These are phyloP conservation scores for Eupithecia pulchellata DNA, from an alignment of 2,888 invertebrate species.

Conservation along the genomic window DNA sequence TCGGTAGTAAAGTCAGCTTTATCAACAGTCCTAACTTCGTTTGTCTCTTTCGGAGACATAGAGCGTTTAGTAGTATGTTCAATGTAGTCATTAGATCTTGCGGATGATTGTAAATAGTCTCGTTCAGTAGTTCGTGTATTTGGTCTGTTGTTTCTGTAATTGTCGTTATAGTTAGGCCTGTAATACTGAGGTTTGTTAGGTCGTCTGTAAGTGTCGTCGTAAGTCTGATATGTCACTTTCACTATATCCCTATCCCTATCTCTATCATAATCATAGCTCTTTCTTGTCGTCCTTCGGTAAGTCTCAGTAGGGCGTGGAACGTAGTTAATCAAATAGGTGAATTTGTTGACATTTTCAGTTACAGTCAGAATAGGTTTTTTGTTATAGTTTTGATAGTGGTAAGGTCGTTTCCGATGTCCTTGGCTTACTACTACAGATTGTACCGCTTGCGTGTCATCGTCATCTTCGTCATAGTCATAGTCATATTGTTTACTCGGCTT, in stretches of 20 bases:
- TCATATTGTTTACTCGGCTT: conserved; percentile 64
- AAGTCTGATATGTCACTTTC: conserved; percentile 80
- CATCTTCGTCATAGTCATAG: conserved; percentile 56
- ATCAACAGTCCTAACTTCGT: conserved; percentile 37
- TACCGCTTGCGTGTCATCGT: conserved; percentile 68
- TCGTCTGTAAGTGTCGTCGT: conserved; percentile 78
- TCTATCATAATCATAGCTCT: conserved; percentile 67
- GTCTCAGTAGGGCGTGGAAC: conserved; percentile 82
- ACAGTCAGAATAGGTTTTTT: conserved; percentile 75
- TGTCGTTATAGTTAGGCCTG: conserved; percentile 58
- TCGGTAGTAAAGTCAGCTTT: conserved; percentile 65
- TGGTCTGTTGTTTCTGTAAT: conserved; percentile 65
- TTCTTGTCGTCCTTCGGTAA: conserved; percentile 74
- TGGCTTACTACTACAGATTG: conserved; percentile 78
- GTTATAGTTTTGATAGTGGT: conserved; percentile 50
- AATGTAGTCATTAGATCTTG: conserved; percentile 71
- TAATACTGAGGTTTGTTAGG: conserved; percentile 74
- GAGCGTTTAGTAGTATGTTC: conserved; percentile 42
- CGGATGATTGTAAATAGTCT: conserved; percentile 65
- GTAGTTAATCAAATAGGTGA: conserved; percentile 81
- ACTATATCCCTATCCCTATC: conserved; percentile 70
- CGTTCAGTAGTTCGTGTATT: conserved; percentile 54
- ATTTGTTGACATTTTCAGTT: conserved; percentile 80
- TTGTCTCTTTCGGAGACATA: conserved; percentile 30
- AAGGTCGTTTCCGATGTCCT: conserved; percentile 71